Evolutionary conservation across 2,888 invertebrate genomes (phyloP), one percentile per base, ranked within the genome.

Genomic region (Spicauda simplicius): DNA sequence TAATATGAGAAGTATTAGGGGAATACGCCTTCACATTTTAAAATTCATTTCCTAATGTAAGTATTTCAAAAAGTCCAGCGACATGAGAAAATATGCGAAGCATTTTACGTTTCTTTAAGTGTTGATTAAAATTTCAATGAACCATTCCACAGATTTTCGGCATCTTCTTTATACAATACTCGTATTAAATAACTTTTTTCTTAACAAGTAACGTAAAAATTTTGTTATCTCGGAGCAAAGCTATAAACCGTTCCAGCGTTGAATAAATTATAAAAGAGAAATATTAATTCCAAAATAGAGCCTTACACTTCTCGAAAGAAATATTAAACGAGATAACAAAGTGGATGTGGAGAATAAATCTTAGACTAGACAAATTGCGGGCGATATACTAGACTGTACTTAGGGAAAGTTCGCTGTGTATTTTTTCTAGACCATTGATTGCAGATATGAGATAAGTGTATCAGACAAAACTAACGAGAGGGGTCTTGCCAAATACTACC

Each of bases 401-500:
- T n/a, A 54, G 16, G 59, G 19, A 48, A 18, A 59, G n/a, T 54
- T 19, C 41, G 37, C 45, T 64, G 25, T 50, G 54, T 55, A 72
- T 79, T 73, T 81, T 85, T 83, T 80, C 77, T 78, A 72, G 75
- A 65, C 77, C 78, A 84, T 82, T 83, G 83, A 85, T 85, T 81
- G 82, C 79, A 85, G 80, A 80, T 81, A 81, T 76, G 74, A 79
- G 81, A 84, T 86, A 86, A 86, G 82, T 81, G 77, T 85, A 80
- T 84, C 80, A 81, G 79, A 83, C 77, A 82, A 76, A 84, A 88
- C 83, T 87, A 87, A 82, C 84, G 84, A 85, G 80, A 77, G 77
- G 80, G 84, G 84, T 83, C 78, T 84, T 85, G 83, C 86, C 90
- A 90, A 89, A 87, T 86, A 86, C 83, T 80, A 83, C 85, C 84